Conservation (phyloP, 30 jellyfish, hydroid and myxozoan genomes). For the Catostylus mosaicus region DNA sequence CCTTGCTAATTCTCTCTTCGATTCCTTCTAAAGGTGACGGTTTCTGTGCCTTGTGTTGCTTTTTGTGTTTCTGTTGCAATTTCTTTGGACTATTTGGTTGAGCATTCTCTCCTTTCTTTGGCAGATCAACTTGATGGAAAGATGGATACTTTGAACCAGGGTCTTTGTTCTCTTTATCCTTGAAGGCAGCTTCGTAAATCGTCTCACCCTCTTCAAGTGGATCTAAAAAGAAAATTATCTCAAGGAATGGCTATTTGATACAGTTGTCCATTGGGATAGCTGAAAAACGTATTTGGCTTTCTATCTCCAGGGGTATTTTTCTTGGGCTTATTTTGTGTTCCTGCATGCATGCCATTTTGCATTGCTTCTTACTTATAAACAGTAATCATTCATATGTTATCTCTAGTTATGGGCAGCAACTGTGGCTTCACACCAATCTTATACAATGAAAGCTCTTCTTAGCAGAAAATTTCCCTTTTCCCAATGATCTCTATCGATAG, state of each 20-base stretch:
- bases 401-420: too few relatives aligned
- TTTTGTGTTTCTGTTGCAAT: slow-evolving; percentile 28
- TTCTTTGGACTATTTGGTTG: slow-evolving; percentile 47
- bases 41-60: slow-evolving; percentile 44
- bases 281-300: not conserved
- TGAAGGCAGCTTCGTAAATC: slow-evolving; percentile 69
- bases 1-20: slow-evolving; percentile 49
- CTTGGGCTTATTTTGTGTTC: not conserved
- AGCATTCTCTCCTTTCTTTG: slow-evolving; percentile 19
- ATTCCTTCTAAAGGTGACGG: slow-evolving; percentile 45
- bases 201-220: slow-evolving; percentile 82
- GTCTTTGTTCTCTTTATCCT: slow-evolving; percentile 32
- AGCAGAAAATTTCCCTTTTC: not conserved
- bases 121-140: slow-evolving; percentile 41
- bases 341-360: not conserved
- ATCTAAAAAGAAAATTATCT: slow-evolving; percentile 24
- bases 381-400: too few relatives aligned
- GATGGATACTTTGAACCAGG: slow-evolving; percentile 80
- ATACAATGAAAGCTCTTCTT: not conserved
- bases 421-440: too few relatives aligned
- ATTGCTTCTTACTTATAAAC: not conserved
- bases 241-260: not conserved
- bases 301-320: not conserved
- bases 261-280: not conserved
- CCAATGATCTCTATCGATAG: not conserved